phyloP scores from a whole-genome alignment of 2,888 invertebrate species.

The Xylocampa areola region DNA sequence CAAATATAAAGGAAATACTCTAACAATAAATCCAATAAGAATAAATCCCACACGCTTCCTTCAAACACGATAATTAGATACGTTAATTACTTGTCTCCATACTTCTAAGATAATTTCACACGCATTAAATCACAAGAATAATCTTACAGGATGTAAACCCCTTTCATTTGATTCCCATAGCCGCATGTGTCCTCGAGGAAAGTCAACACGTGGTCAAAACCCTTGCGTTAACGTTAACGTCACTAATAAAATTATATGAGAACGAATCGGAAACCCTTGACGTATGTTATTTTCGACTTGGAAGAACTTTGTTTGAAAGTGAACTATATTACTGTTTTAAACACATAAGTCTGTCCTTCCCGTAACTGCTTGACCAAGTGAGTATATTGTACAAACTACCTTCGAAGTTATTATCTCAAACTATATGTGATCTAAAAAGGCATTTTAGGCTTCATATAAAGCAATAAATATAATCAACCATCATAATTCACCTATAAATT shows the following conservation, averaged over 20 bases:
- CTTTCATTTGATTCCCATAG: conserved; percentile 57
- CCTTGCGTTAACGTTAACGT: conserved; percentile 33
- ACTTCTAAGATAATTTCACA: conserved; percentile 36
- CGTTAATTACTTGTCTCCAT: conserved; percentile 44
- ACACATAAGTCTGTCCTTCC: too few species aligned
- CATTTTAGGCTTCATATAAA: not conserved
- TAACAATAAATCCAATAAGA: too few species aligned
- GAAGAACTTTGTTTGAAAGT: not conserved
- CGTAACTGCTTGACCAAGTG: too few species aligned
- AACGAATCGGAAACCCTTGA: conserved; percentile 23
- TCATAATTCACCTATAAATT: not conserved
- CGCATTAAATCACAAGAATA: conserved; percentile 53
- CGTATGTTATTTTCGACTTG: conserved; percentile 31
- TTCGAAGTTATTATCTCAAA: too few species aligned
- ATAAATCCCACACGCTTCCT: conserved; percentile 10
- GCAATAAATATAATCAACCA: not conserved
- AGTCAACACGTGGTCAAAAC: conserved; percentile 56
- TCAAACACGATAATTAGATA: conserved; percentile 29
- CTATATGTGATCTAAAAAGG: not conserved
- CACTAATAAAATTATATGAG: conserved; percentile 44
- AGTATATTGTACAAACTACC: too few species aligned
- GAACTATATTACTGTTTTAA: too few species aligned
- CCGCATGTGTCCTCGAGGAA: conserved; percentile 44
- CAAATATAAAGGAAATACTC: too few species aligned
- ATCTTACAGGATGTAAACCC: conserved; percentile 53